These are phyloP conservation scores for Drosophila ohnishii DNA, from an alignment of 1,140 invertebrate genomes.

Conservation along the genomic window DNA sequence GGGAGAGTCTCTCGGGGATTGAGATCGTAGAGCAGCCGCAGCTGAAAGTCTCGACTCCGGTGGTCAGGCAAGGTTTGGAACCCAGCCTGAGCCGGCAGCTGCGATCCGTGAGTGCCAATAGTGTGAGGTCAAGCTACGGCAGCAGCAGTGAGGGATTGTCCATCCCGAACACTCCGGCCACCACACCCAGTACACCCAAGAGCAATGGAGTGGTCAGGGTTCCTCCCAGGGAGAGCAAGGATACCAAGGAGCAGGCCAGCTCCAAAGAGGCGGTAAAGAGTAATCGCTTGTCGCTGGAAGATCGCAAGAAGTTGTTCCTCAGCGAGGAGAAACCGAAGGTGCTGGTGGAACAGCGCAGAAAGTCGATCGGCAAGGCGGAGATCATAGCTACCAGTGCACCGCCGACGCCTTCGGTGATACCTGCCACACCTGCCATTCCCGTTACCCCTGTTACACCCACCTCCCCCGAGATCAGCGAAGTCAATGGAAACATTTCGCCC, in stretches of 20 bases:
- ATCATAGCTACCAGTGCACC: conserved; percentile 13
- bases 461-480: conserved; percentile 26
- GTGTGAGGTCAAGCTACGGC: conserved; percentile 54
- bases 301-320: conserved; percentile 73
- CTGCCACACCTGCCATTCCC: conserved; percentile 25
- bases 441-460: conserved; percentile 12
- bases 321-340: conserved; percentile 62
- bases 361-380: conserved; percentile 57
- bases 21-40: conserved; percentile 82
- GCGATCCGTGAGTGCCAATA: conserved; percentile 58
- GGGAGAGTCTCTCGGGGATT: conserved; percentile 84
- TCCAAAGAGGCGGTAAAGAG: conserved; percentile 20
- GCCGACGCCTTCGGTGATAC: conserved; percentile 13
- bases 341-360: conserved; percentile 65
- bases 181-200: conserved; percentile 36
- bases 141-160: conserved; percentile 40
- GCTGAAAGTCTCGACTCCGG: conserved; percentile 13
- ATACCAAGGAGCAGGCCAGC: conserved; percentile 4
- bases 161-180: conserved; percentile 28
- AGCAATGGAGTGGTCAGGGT: conserved; percentile 6
- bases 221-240: background rate
- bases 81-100: conserved; percentile 69
- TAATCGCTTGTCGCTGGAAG: conserved; percentile 70
- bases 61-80: conserved; percentile 46
- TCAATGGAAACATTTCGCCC: conserved; percentile 38